Evolutionary conservation across 2,888 invertebrate species (phyloP).

Genomic region (Meteorus cinctellus): DNA sequence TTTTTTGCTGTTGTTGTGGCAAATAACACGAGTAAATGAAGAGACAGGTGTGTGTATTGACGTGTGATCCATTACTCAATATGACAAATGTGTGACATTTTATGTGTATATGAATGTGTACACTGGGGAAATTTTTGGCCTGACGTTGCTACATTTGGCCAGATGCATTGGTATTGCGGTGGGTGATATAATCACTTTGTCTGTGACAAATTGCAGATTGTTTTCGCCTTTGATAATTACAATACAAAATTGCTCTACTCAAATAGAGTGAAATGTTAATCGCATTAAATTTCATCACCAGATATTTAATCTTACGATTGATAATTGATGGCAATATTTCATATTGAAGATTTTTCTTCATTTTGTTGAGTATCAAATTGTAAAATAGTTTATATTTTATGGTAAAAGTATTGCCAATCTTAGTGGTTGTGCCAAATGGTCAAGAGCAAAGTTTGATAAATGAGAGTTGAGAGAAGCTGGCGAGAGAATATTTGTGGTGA

Average conservation of each 20-base stretch:
- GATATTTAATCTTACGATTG: background rate
- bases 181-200: slow-evolving; percentile 18
- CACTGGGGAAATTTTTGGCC: slow-evolving; percentile 19
- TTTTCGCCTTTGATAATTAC: slow-evolving; percentile 1
- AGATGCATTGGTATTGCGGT: background rate
- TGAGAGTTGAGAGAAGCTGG: slow-evolving; percentile 36
- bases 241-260: background rate
- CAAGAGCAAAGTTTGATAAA: slow-evolving; percentile 54
- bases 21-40: background rate
- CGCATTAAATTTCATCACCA: background rate
- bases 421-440: slow-evolving; percentile 54
- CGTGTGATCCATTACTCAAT: slow-evolving; percentile 17
- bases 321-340: background rate
- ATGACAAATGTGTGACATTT: slow-evolving; percentile 31
- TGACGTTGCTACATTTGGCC: background rate
- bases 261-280: background rate
- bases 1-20: background rate
- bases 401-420: slow-evolving; percentile 20
- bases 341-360: background rate
- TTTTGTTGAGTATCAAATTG: background rate
- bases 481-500: background rate
- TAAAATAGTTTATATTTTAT: background rate
- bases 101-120: background rate
- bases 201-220: slow-evolving; percentile 27
- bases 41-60: background rate